These are phyloP conservation scores for Pyrochroa serraticornis DNA, from an alignment of 2,888 invertebrate genomes.

Conservation along the genomic window DNA sequence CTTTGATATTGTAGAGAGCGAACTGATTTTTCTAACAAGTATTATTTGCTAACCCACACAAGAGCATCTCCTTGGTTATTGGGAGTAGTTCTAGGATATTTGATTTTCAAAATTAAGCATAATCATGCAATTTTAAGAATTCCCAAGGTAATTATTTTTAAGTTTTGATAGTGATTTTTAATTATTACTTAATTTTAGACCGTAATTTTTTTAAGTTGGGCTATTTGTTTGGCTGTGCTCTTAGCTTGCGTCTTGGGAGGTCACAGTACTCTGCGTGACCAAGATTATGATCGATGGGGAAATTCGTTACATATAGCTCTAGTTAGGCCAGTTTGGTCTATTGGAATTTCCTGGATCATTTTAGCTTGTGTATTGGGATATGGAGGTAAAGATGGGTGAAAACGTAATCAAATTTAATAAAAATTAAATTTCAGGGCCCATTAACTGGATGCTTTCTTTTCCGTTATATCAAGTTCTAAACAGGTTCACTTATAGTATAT, in stretches of 20 bases:
- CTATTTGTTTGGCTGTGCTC: constrained; percentile 16
- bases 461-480: constrained; percentile 59
- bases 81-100: constrained; percentile 37
- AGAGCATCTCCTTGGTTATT: constrained; percentile 40
- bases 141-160: constrained; percentile 8
- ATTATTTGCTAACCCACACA: constrained; percentile 36
- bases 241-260: constrained; percentile 33
- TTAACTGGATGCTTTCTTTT: constrained; percentile 60
- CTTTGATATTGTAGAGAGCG: neutral
- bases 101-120: constrained; percentile 31
- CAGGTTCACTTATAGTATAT: constrained; percentile 60
- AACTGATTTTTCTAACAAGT: constrained; percentile 20
- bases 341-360: constrained; percentile 57
- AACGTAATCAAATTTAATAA: neutral
- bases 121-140: neutral
- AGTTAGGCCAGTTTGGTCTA: constrained; percentile 56
- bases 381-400: constrained; percentile 36
- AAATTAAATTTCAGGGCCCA: constrained; percentile 52
- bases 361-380: constrained; percentile 58
- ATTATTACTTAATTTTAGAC: constrained; percentile 6
- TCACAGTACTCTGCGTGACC: constrained; percentile 26
- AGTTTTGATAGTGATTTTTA: constrained; percentile 1
- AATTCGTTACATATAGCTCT: constrained; percentile 45
- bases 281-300: constrained; percentile 29
- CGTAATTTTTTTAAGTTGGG: constrained; percentile 15